A percentile compares a stretch with the other conserved stretches of the same genome.
These are phyloP conservation scores for Drosophila pectinifera DNA, from an alignment of 1,140 invertebrate genomes.

Conservation along the genomic window DNA sequence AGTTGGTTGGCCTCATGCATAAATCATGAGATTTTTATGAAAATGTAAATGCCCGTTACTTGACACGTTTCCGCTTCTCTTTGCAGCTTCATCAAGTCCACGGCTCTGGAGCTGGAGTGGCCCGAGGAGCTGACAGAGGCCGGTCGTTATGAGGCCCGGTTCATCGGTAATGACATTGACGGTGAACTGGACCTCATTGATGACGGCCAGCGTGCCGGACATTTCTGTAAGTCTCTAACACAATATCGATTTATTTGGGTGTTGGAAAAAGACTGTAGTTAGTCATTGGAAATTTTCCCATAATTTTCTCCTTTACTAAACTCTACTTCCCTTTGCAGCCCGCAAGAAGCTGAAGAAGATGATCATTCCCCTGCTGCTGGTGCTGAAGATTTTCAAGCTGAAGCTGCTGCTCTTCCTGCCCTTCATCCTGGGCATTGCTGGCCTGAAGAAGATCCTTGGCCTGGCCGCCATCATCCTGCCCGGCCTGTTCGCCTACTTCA, in stretches of 20 bases:
- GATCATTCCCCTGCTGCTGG: constrained; percentile 92
- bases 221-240: constrained; percentile 89
- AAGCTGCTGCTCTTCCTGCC: constrained; percentile 92
- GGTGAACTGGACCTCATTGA: constrained; percentile 92
- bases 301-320: no score
- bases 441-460: constrained; percentile 93
- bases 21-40: constrained; percentile 61
- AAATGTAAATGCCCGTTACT: constrained; percentile 46
- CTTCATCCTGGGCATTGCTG: constrained; percentile 91
- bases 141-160: constrained; percentile 90
- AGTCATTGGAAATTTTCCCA: no score
- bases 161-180: constrained; percentile 91
- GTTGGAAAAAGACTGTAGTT: no score
- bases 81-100: constrained; percentile 90
- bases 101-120: constrained; percentile 90
- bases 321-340: constrained; percentile 85
- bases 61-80: constrained; percentile 23
- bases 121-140: constrained; percentile 89
- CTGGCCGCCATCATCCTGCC: constrained; percentile 91
- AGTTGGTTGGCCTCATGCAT: constrained; percentile 48
- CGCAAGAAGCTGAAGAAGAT: constrained; percentile 92
- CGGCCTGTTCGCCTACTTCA: constrained; percentile 92
- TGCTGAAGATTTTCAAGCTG: constrained; percentile 93
- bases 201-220: constrained; percentile 89
- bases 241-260: background rate